Evolutionary conservation across 2,113 vertebrate species (phyloP), one percentile per base, ranked within the genome.

Genomic region (Oreocharis arfaki): DNA sequence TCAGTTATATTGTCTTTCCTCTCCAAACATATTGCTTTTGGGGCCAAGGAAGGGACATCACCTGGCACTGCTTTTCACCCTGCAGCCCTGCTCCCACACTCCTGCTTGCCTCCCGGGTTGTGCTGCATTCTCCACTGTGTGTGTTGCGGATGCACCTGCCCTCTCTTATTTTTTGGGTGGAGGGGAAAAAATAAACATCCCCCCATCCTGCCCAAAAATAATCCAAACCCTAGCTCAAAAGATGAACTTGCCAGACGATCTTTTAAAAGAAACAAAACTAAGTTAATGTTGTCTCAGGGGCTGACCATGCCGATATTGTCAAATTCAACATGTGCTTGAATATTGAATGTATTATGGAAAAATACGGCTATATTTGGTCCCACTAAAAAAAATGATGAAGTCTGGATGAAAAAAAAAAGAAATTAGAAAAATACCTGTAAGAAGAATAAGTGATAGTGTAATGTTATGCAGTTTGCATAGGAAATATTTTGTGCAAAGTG

Each of bases 1-100:
- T 95, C 68, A 39, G 86, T 92, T 84, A 89, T 70, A 92, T 84
- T 95, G 90, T 93, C 91, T 90, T 84, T 84, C 21, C 44, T 84
- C 65, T 90, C 59, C 89, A 90, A 93, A 86, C 39, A 56, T 65
- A 81, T 44, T 86, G 89, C 83, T 97, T 78, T 90, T 92, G 56
- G 64, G 93, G 71, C 79, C 64, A 60, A 84, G 76, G 26, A 68
- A 77, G 60, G 67, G 83, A 47, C 71, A 92, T 86, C 5, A 46
- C 89, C 71, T 94, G 68, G 68, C 83, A 47, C 39, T 68, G 71
- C 56, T 84, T 92, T 95, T 86, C 76, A 87, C 68, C 68, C 64
- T 44, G 52, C 52, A 69, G 84, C 23, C 50, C 50, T 1, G 14
- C 55, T 83, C 37, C 59, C 35, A 37, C 2, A 1, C 21, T 71